Conservation (phyloP, 1,140 invertebrate genomes). For the Pissodes strobi region DNA sequence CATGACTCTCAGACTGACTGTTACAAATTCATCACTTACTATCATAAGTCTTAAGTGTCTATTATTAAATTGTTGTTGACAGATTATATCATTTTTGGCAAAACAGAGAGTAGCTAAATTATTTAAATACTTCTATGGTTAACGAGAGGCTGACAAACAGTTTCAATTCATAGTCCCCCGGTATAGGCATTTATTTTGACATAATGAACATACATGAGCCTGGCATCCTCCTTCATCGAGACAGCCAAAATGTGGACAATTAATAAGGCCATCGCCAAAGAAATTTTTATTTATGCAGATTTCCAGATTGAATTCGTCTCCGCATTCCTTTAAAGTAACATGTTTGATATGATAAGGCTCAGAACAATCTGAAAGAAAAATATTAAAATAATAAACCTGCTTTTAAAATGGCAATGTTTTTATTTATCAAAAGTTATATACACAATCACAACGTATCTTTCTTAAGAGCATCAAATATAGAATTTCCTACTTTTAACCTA, state of each 20-base stretch:
- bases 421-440: too few species aligned
- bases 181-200: background rate
- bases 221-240: conserved; percentile 18
- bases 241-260: conserved; percentile 28
- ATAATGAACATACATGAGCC: conserved; percentile 1
- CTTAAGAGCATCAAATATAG: too few species aligned
- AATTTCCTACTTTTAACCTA: too few species aligned
- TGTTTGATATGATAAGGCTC: background rate
- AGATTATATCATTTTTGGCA: too few species aligned
- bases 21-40: too few species aligned
- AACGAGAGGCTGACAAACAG: background rate
- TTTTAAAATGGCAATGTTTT: too few species aligned
- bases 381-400: background rate
- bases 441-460: too few species aligned
- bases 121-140: too few species aligned
- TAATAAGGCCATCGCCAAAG: conserved; percentile 20
- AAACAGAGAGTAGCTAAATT: too few species aligned
- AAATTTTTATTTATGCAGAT: conserved; percentile 19
- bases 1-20: too few species aligned
- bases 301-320: background rate
- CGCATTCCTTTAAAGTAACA: background rate
- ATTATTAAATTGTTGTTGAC: too few species aligned
- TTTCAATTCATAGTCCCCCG: background rate
- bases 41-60: too few species aligned
- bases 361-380: conserved; percentile 20